phyloP scores from a whole-genome alignment of 37 sponge, comb jelly and placozoan species.

The Agelas oroides region DNA sequence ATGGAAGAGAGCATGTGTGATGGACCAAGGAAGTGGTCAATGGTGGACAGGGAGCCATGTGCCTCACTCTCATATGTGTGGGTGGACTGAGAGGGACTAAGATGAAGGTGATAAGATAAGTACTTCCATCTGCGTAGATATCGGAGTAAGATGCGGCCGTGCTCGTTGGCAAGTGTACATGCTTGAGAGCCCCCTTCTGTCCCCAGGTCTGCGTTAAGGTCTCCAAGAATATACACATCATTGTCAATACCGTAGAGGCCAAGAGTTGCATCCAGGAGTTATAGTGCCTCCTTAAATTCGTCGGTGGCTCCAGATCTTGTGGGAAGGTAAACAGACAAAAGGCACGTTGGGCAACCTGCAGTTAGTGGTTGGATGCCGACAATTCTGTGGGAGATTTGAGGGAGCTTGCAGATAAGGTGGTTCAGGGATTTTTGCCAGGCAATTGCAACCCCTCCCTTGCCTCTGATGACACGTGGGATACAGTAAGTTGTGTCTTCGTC shows the following conservation, averaged over 20 bases:
- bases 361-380: no score
- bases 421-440: no score
- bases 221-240: neutral
- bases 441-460: no score
- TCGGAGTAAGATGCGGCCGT: neutral
- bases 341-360: no score
- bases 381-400: no score
- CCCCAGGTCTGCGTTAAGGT: slow-evolving; percentile 21
- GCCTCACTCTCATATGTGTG: slow-evolving; percentile 19
- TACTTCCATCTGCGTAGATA: neutral
- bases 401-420: no score
- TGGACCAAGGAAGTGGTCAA: slow-evolving; percentile 2
- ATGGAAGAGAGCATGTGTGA: neutral
- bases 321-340: no score
- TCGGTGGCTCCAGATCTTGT: no score
- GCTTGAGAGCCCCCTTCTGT: neutral
- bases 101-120: slow-evolving; percentile 2
- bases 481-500: no score
- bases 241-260: no score
- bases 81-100: neutral
- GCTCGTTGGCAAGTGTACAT: neutral
- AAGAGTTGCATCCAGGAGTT: neutral
- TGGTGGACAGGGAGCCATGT: neutral
- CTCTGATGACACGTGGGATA: no score
- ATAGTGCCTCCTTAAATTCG: neutral